phyloP scores from a whole-genome alignment of 2,888 invertebrate genomes.

The Adineta ricciae region DNA sequence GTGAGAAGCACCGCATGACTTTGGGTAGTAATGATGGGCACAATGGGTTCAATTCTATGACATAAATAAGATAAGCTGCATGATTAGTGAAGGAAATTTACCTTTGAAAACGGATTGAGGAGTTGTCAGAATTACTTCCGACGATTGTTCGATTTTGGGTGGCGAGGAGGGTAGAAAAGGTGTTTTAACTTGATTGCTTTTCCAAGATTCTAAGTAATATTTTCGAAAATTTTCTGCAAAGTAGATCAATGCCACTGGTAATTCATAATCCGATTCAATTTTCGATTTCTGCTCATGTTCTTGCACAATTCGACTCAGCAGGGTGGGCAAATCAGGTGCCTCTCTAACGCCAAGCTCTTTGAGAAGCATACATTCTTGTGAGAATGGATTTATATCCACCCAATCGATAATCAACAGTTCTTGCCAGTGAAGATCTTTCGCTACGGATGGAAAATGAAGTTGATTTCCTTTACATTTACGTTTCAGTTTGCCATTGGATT shows the following conservation, averaged over 20 bases:
- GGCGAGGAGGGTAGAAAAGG: not conserved
- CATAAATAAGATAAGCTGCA: no score
- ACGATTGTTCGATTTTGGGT: not conserved
- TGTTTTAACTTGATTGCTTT: not conserved
- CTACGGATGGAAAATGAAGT: not conserved
- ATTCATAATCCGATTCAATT: not conserved
- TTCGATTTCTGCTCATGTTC: not conserved
- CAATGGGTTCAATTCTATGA: not conserved
- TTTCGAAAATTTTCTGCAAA: conserved; percentile 7
- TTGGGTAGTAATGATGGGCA: not conserved
- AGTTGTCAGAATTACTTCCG: not conserved
- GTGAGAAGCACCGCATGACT: not conserved
- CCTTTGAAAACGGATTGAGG: not conserved
- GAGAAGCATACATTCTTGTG: not conserved
- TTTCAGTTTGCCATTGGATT: not conserved
- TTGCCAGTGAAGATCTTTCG: not conserved
- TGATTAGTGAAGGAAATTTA: not conserved
- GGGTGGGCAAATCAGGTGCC: not conserved
- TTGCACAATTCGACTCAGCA: not conserved
- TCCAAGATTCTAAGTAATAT: not conserved
- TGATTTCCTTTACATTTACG: not conserved
- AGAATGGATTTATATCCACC: not conserved
- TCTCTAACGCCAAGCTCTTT: not conserved
- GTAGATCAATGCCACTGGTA: not conserved
- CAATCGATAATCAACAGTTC: not conserved